A percentile compares a stretch with the other conserved stretches of the same genome.
These are phyloP conservation scores for Erannis defoliaria DNA, from an alignment of 2,888 invertebrate species.

Conservation along the genomic window DNA sequence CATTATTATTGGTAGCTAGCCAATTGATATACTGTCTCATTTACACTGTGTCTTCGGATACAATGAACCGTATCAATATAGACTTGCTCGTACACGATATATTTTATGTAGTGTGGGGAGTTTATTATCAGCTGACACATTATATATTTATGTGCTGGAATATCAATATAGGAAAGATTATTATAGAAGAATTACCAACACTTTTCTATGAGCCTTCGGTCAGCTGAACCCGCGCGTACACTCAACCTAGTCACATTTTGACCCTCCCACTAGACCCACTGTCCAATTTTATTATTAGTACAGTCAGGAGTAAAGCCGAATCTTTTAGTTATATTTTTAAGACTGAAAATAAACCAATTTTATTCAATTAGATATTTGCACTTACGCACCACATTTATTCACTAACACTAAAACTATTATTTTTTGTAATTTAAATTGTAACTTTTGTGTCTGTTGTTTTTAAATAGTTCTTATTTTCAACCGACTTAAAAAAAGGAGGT, in stretches of 20 bases:
- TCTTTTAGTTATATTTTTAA: too few species aligned
- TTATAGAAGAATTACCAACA: conserved; percentile 3
- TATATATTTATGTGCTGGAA: neutral
- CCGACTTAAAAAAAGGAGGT: too few species aligned
- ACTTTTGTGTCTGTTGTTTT: too few species aligned
- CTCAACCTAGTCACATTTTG: neutral
- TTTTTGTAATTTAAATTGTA: too few species aligned
- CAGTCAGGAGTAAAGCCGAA: too few species aligned
- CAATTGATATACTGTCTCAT: conserved; percentile 24
- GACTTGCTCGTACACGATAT: conserved; percentile 28
- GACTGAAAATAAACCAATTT: too few species aligned
- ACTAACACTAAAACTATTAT: too few species aligned
- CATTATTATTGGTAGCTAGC: neutral
- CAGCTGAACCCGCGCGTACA: neutral
- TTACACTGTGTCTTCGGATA: conserved; percentile 13
- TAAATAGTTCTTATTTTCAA: too few species aligned
- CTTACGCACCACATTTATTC: too few species aligned
- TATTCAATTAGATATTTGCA: too few species aligned
- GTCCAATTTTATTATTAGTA: too few species aligned
- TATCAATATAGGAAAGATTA: conserved; percentile 10
- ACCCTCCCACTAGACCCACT: too few species aligned
- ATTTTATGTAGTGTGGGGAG: conserved; percentile 28
- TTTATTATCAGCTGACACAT: conserved; percentile 10
- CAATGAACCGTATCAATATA: conserved; percentile 40
- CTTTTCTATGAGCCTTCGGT: conserved; percentile 4